These are phyloP conservation scores for Murina feae DNA, from an alignment of 2,113 vertebrate genomes.

Conservation along the genomic window DNA sequence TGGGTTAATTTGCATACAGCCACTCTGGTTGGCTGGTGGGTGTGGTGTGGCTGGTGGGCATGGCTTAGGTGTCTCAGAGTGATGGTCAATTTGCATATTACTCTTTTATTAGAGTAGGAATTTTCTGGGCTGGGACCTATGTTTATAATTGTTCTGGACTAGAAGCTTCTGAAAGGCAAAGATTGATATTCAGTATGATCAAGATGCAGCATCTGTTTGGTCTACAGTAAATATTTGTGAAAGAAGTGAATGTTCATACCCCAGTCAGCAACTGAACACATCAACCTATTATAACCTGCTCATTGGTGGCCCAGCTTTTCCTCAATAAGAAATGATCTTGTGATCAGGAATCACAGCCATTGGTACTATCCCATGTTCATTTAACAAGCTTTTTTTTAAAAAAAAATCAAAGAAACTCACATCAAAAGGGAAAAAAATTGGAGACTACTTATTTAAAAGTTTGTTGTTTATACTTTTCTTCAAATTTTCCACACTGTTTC, in stretches of 20 bases:
- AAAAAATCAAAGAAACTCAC: not conserved
- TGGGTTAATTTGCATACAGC: too few species aligned
- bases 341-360: not conserved
- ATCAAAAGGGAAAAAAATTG: not conserved
- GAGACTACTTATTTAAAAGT: not conserved
- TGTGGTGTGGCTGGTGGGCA: too few species aligned
- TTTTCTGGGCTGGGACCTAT: not conserved
- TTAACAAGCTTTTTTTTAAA: not conserved
- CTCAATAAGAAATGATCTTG: fast-evolving
- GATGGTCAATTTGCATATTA: too few species aligned
- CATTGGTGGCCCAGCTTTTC: too few species aligned
- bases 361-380: not conserved
- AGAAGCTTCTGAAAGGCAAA: not conserved
- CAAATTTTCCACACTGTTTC: not conserved
- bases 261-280: not conserved
- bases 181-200: not conserved
- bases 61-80: too few species aligned
- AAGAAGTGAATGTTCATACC: not conserved
- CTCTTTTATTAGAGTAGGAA: too few species aligned
- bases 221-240: not conserved
- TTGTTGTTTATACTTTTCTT: not conserved
- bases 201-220: not conserved
- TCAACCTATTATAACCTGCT: not conserved
- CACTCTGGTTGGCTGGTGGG: too few species aligned
- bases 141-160: not conserved